Conservation (phyloP, 2,888 invertebrate species). For the Entomobrya multifasciata region DNA sequence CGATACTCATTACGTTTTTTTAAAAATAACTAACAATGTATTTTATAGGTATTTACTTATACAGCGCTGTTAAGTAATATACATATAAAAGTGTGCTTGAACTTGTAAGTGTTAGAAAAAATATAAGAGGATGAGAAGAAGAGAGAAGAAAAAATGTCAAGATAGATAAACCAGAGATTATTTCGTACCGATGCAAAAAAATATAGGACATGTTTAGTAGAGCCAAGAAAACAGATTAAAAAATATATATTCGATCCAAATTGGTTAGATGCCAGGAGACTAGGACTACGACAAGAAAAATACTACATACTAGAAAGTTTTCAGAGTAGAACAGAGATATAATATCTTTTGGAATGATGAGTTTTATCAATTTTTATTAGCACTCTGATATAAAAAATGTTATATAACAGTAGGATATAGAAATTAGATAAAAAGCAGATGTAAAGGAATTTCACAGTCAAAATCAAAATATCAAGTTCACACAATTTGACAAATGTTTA, state of each 20-base stretch:
- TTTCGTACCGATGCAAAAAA: neutral
- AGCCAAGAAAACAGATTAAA: constrained; percentile 6
- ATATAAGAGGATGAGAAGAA: neutral
- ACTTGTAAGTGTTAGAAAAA: constrained; percentile 11
- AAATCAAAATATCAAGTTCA: too few species aligned
- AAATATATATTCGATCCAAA: neutral
- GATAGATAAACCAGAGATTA: neutral
- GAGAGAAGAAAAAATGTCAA: neutral
- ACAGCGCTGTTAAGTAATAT: neutral
- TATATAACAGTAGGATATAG: too few species aligned
- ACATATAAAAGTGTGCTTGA: constrained; percentile 5
- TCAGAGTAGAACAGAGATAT: too few species aligned
- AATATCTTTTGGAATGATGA: too few species aligned
- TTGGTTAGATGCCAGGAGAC: too few species aligned
- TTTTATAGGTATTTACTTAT: neutral
- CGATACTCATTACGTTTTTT: constrained; percentile 11
- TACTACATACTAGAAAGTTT: too few species aligned
- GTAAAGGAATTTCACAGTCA: too few species aligned
- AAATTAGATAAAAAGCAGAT: too few species aligned
- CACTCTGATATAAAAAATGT: too few species aligned
- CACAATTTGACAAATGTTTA: too few species aligned
- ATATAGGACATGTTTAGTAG: constrained; percentile 39
- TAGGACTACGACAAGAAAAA: neutral
- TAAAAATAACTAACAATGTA: neutral
- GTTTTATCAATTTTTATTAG: too few species aligned